Evolutionary conservation across 2,797 vertebrate species (phyloP), one percentile per base, ranked within the genome.

Genomic region (Caiman crocodilus): DNA sequence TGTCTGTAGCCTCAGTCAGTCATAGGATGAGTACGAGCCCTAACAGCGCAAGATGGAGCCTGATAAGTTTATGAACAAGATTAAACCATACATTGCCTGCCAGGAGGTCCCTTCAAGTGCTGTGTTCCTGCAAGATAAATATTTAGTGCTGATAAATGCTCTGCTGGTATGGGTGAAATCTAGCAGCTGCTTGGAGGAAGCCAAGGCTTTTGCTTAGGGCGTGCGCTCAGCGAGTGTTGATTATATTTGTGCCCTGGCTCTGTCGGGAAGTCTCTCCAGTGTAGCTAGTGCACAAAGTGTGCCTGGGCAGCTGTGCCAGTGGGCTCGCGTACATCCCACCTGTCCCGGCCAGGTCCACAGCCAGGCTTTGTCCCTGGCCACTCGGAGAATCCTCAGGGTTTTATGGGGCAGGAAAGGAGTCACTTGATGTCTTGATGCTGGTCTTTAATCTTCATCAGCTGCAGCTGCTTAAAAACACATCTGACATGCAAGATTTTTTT

Each of bases 401-500:
- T 55, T 65, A 35, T 81, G 79, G 42, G 8, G 20, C 59, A 81
- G 74, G 90, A 88, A 0, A 0, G 78, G 30, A 82, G 56, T 71
- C 28, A 23, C 1, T 0, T 57, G 28, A 67, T 88, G 14, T 67
- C 55, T 58, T 20, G 35, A 80, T 87, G 74, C 15, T 14, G 32
- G 63, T 16, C n/a, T 90, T 94, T 90, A 85, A 82, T 88, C 35
- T 59, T 59, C 81, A 79, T 14, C 77, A 90, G 14, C 50, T 85
- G 83, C n/a, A 58, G 9, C 30, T 92, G 61, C 61, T 87, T 82
- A 78, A 74, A 90, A 85, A 82, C 83, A n/a, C 87, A 57, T 32
- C 63, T 32, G 59, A 60, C 77, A 61, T 92, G 78, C 81, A 65
- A 6, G 58, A 28, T 92, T 87, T 91, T 50, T 50, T 77, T 58